A percentile compares a stretch with the other conserved stretches of the same genome.
Conservation (phyloP, 2,797 vertebrate species). For the Chloroceryle inda region DNA sequence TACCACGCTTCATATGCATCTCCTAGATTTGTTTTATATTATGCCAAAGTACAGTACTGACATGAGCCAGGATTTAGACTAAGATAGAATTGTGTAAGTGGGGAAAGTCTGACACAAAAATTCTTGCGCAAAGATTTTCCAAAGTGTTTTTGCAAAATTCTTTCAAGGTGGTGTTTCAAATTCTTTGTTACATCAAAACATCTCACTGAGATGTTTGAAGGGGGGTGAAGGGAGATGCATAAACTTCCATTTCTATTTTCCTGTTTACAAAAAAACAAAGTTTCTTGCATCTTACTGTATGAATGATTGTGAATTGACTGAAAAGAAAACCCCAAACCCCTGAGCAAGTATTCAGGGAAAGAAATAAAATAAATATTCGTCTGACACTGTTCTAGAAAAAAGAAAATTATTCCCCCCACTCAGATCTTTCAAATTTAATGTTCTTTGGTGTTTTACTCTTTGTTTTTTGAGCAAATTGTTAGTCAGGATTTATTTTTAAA, state of each 20-base stretch:
- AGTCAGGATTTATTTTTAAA: neutral
- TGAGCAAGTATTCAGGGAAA: neutral
- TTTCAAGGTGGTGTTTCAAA: neutral
- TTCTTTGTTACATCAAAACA: neutral
- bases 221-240: neutral
- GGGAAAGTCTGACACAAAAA: neutral
- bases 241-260: neutral
- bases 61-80: neutral
- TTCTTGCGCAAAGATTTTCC: neutral
- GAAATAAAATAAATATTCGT: neutral
- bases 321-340: neutral
- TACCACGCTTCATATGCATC: constrained; percentile 52
- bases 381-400: neutral
- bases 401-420: rapidly evolving
- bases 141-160: neutral
- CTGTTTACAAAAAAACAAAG: neutral
- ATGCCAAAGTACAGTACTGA: neutral
- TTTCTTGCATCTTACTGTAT: neutral
- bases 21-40: neutral
- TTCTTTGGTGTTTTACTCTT: neutral
- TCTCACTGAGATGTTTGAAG: neutral
- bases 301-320: neutral
- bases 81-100: neutral
- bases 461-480: neutral
- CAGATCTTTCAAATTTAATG: neutral